Conservation (phyloP, 1,140 invertebrate genomes). For the Acromyrmex heyeri region DNA sequence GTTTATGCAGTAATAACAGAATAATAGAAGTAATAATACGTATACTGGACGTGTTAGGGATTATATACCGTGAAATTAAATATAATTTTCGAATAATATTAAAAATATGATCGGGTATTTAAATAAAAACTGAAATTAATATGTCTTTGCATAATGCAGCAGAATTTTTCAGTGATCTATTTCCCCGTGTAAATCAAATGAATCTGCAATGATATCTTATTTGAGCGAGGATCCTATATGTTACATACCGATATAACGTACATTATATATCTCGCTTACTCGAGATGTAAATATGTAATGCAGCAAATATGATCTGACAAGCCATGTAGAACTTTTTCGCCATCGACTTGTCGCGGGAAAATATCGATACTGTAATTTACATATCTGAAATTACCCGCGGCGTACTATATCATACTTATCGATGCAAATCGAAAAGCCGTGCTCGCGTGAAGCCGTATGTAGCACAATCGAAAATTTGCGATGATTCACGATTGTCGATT, state of each 20-base stretch:
- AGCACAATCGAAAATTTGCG: constrained; percentile 37
- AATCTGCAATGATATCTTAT: constrained; percentile 35
- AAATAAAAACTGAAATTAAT: constrained; percentile 9
- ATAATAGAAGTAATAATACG: neutral
- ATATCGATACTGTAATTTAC: constrained; percentile 45
- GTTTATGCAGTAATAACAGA: neutral
- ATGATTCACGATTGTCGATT: constrained; percentile 39
- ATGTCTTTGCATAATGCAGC: neutral
- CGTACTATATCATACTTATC: constrained; percentile 49
- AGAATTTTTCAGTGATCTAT: neutral
- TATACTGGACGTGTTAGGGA: neutral
- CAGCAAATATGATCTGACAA: constrained; percentile 54
- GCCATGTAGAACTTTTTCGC: constrained; percentile 41
- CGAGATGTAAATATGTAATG: constrained; percentile 44
- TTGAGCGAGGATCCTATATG: constrained; percentile 15
- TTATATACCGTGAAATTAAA: neutral
- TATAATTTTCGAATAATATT: neutral
- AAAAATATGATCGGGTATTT: neutral
- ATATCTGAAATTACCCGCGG: constrained; percentile 45
- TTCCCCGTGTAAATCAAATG: constrained; percentile 6
- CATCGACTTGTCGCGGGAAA: constrained; percentile 22
- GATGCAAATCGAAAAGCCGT: constrained; percentile 47
- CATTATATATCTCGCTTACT: neutral
- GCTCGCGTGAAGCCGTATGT: constrained; percentile 13
- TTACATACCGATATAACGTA: neutral